These are phyloP conservation scores for Drosophila takahashii DNA, from an alignment of 1,140 invertebrate species.

Conservation along the genomic window DNA sequence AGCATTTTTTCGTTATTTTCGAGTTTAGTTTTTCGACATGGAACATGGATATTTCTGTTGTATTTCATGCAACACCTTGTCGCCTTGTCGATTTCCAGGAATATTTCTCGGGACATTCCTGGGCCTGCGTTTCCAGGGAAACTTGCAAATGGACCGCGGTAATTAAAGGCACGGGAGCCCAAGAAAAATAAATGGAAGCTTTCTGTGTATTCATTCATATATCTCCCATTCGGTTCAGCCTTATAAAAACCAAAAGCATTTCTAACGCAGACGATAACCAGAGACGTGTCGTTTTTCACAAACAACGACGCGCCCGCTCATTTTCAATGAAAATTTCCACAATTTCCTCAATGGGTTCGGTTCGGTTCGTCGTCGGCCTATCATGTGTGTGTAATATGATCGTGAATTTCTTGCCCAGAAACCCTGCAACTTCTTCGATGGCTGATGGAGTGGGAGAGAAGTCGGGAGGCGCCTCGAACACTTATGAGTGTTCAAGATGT, in stretches of 20 bases:
- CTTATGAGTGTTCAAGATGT: conserved; percentile 57
- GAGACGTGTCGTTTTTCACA: conserved; percentile 77
- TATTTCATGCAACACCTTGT: conserved; percentile 80
- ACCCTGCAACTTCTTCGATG: conserved; percentile 57
- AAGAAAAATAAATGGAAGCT: conserved; percentile 18
- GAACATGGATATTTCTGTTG: conserved; percentile 66
- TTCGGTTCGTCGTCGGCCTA: not conserved
- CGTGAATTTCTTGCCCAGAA: conserved; percentile 67
- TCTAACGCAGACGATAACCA: conserved; percentile 35
- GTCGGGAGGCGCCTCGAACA: conserved; percentile 44
- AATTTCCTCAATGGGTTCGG: conserved; percentile 67
- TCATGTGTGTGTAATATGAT: conserved; percentile 67
- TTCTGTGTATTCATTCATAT: conserved; percentile 28
- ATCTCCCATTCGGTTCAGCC: conserved; percentile 2
- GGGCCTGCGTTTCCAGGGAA: conserved; percentile 25
- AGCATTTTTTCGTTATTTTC: conserved; percentile 69
- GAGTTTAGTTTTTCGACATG: conserved; percentile 70
- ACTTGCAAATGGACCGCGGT: conserved; percentile 29
- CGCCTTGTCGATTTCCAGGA: conserved; percentile 24
- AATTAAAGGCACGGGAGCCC: conserved; percentile 23
- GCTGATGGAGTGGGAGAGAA: conserved; percentile 29
- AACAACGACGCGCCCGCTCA: conserved; percentile 63
- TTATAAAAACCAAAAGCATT: not conserved
- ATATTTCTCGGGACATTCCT: conserved; percentile 63
- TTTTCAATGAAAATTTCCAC: conserved; percentile 72